phyloP scores from a whole-genome alignment of 2,113 vertebrate species.

The Grantiella picta region DNA sequence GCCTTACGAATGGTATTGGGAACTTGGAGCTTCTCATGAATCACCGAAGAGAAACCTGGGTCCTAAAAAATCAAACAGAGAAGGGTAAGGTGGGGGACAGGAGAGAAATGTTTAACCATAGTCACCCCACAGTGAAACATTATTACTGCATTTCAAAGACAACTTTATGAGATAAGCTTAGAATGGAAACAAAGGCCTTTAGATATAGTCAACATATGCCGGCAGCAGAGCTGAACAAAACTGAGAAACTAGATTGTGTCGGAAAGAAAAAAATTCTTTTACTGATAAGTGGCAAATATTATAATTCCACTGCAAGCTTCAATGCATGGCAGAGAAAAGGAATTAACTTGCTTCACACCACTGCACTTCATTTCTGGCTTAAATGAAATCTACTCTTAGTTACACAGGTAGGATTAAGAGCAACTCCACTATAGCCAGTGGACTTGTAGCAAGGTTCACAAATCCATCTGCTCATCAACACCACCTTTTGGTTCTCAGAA shows the following conservation, averaged over 20 bases:
- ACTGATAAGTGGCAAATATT: constrained; percentile 44
- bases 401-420: constrained; percentile 9
- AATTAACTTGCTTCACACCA: constrained; percentile 46
- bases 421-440: neutral
- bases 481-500: neutral
- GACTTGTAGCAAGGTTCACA: neutral
- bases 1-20: constrained; percentile 91
- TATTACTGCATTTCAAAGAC: constrained; percentile 33
- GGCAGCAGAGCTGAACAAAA: constrained; percentile 14
- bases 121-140: neutral
- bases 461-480: neutral
- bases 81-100: neutral
- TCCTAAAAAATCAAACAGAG: constrained; percentile 80
- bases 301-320: constrained; percentile 11
- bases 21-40: constrained; percentile 95
- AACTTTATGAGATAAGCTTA: constrained; percentile 39
- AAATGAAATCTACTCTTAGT: constrained; percentile 23
- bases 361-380: constrained; percentile 49
- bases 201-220: neutral
- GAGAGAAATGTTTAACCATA: constrained; percentile 26
- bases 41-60: constrained; percentile 86
- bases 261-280: neutral
- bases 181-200: constrained; percentile 32
- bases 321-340: neutral
- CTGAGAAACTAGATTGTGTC: neutral